These are phyloP conservation scores for Hypolimnas misippus DNA, from an alignment of 2,888 invertebrate species.

Conservation along the genomic window DNA sequence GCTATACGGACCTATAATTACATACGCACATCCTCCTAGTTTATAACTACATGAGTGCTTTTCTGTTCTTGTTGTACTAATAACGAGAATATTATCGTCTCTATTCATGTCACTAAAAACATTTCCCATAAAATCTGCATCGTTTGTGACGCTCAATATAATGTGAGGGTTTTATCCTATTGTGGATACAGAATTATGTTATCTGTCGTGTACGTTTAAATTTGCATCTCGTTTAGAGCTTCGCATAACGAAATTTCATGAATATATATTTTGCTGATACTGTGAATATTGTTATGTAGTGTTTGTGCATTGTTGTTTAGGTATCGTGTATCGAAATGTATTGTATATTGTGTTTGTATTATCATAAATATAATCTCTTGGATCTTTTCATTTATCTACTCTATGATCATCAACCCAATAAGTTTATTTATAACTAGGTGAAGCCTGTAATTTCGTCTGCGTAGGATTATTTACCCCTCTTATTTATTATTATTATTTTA, in stretches of 20 bases:
- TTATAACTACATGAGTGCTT: too few species aligned
- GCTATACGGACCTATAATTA: too few species aligned
- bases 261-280: neutral
- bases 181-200: neutral
- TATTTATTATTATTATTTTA: too few species aligned
- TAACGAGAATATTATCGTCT: neutral
- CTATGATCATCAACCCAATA: too few species aligned
- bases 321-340: neutral
- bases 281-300: neutral
- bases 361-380: too few species aligned
- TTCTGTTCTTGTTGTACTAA: neutral
- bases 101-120: neutral
- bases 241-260: neutral
- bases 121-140: neutral
- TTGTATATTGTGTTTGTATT: too few species aligned
- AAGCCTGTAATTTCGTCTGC: too few species aligned
- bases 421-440: too few species aligned
- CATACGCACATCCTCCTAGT: too few species aligned
- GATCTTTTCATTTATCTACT: too few species aligned
- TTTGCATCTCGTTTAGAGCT: conserved; percentile 6
- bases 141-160: neutral
- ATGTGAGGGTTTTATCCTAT: neutral
- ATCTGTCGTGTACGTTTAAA: conserved; percentile 12
- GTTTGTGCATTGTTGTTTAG: neutral
- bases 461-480: too few species aligned